Percentiles rank a stretch among this genome's conserved stretches.
Evolutionary conservation across 1,140 invertebrate species (phyloP).

Genomic region (Thrips palmi): DNA sequence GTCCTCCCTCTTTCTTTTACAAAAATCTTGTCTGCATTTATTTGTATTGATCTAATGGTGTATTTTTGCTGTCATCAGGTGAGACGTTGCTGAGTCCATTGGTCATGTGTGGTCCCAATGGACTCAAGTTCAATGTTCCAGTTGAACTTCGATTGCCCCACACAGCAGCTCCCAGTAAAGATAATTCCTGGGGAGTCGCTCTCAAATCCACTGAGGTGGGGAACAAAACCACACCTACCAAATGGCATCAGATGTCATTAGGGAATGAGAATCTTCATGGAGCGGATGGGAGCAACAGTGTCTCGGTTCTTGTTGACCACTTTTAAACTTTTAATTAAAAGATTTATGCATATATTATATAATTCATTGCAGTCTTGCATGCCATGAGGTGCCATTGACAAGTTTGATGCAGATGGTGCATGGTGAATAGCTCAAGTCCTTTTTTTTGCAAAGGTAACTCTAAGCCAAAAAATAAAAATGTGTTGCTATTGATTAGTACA

Average conservation of each 20-base stretch:
- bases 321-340: slow-evolving; percentile 35
- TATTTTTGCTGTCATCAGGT: slow-evolving; percentile 36
- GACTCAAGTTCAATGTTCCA: slow-evolving; percentile 66
- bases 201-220: slow-evolving; percentile 69
- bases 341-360: too few species aligned
- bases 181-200: slow-evolving; percentile 41
- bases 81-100: slow-evolving; percentile 81
- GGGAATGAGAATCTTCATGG: slow-evolving; percentile 22
- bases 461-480: too few species aligned
- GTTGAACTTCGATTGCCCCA: slow-evolving; percentile 69
- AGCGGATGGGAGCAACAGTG: slow-evolving; percentile 47
- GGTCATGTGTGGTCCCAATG: slow-evolving; percentile 89
- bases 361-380: too few species aligned
- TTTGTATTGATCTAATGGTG: slow-evolving; percentile 8
- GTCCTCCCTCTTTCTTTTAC: too few species aligned
- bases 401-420: too few species aligned
- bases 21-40: slow-evolving; percentile 2
- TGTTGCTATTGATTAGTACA: too few species aligned
- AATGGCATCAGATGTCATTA: slow-evolving; percentile 43
- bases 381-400: too few species aligned
- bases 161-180: slow-evolving; percentile 46
- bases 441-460: too few species aligned
- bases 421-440: too few species aligned
- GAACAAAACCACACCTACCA: too few species aligned
- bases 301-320: slow-evolving; percentile 77